Base-by-base conservation (phyloP, 2,797 vertebrate species). In the Spinibarbus caldwelli region DNA sequence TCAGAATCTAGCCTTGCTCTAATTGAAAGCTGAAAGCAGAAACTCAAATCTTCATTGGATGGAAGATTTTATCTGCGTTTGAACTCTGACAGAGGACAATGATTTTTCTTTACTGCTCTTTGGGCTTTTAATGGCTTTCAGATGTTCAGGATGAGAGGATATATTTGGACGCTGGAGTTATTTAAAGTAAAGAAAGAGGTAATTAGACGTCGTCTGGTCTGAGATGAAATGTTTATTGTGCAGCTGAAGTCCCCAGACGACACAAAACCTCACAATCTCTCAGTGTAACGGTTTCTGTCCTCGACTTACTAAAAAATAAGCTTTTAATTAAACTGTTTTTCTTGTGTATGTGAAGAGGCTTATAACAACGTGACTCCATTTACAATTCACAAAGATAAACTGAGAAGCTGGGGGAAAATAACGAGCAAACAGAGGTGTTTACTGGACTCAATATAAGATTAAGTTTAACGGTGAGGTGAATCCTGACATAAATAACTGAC, bases 271-370 rank as follows among this genome's bases (percentile, higher is more conserved):
- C n/a, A 81, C 70, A 85, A 47, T 83, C 49, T 82, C 64, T 85
- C 73, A 78, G 77, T 81, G 26, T 72, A 79, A 80, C 38, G 29
- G 23, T 47, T 83, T 67, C 17, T 84, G 47, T 86, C 41, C 47
- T 45, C 23, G 7, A 62, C 62, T 49, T 82, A 72, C 78, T 76
- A 49, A 62, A 83, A 85, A 86, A 85, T 54, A 75, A 62, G 68
- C 54, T 76, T 83, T 85, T 84, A 84, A 89, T 85, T 86, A 45
- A 87, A 87, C 79, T 77, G 70, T 84, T 85, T 72, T 78, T 87
- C 77, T 80, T 67, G 19, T 29, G 49, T 52, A 52, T 86, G 77
- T 81, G 49, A 78, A 67, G 59, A 84, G 45, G n/a, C 26, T 66
- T 57, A 77, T 43, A 52, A 76, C 54, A 72, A 26, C 66, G 10